A percentile compares a stretch with the other conserved stretches of the same genome.
Conservation (phyloP, 2,797 vertebrate species). For the Poecilia velifera region DNA sequence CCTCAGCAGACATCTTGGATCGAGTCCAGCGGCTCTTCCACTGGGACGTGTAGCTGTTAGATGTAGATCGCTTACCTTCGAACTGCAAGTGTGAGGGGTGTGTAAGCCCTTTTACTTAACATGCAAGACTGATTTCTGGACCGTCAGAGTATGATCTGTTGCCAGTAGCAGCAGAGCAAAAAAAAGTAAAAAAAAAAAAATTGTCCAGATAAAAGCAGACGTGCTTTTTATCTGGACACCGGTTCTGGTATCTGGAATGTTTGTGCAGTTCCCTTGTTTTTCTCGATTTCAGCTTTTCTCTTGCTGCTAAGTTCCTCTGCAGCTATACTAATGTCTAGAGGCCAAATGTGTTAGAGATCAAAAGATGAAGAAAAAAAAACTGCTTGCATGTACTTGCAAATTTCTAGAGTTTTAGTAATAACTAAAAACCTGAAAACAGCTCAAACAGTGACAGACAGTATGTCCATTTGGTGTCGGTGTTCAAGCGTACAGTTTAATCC, state of each 20-base stretch:
- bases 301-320: neutral
- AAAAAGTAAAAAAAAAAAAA: neutral
- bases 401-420: neutral
- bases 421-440: neutral
- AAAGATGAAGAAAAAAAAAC: no score
- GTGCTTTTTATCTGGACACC: neutral
- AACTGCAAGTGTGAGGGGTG: neutral
- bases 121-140: neutral
- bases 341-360: neutral
- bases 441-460: neutral
- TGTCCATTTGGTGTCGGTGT: neutral
- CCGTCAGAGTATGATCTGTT: neutral
- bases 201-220: neutral
- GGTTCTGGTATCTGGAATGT: no score
- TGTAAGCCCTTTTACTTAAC: neutral
- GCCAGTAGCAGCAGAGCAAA: neutral
- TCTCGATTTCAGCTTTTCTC: neutral
- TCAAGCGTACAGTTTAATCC: neutral
- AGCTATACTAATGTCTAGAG: neutral
- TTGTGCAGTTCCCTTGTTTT: neutral
- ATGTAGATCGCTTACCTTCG: neutral
- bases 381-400: neutral
- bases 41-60: neutral
- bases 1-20: neutral
- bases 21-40: neutral